Evolutionary conservation across 2,888 invertebrate species (phyloP).

Genomic region (Amphipoea oculea): DNA sequence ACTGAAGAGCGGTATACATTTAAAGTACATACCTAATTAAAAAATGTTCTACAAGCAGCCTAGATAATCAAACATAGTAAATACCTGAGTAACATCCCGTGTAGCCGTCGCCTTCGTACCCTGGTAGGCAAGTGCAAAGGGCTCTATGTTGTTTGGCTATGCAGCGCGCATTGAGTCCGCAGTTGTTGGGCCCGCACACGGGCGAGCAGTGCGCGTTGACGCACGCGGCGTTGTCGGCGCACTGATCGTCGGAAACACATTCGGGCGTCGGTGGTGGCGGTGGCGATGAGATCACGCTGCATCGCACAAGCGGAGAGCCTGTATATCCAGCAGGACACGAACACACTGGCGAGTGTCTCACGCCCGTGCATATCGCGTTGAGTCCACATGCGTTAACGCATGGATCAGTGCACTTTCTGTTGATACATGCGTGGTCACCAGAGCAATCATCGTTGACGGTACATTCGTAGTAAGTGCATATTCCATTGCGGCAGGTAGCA

Average conservation of each 20-base stretch:
- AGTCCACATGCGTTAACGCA: conserved; percentile 95
- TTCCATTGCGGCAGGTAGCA: conserved; percentile 92
- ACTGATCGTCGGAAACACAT: conserved; percentile 94
- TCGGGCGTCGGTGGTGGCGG: conserved; percentile 93
- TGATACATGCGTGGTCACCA: conserved; percentile 94
- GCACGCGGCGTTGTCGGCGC: conserved; percentile 95
- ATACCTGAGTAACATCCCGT: conserved; percentile 93
- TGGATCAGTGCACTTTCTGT: conserved; percentile 96
- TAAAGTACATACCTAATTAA: background rate
- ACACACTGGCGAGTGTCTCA: conserved; percentile 94
- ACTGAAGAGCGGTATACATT: background rate
- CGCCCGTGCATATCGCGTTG: conserved; percentile 95
- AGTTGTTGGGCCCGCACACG: conserved; percentile 93
- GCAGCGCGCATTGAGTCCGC: conserved; percentile 95
- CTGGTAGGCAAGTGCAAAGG: conserved; percentile 95
- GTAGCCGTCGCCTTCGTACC: conserved; percentile 96
- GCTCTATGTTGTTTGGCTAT: conserved; percentile 95
- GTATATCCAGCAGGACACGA: conserved; percentile 94
- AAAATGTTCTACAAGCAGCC: background rate
- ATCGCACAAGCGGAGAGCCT: conserved; percentile 95
- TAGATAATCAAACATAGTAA: conserved; percentile 1
- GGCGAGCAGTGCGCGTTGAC: conserved; percentile 93
- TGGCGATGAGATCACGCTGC: conserved; percentile 83
- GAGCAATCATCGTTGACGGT: conserved; percentile 96
- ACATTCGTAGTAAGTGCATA: conserved; percentile 95